Base-by-base conservation (phyloP, 2,797 vertebrate genomes). In the Microctenopoma stevenorrisi region DNA sequence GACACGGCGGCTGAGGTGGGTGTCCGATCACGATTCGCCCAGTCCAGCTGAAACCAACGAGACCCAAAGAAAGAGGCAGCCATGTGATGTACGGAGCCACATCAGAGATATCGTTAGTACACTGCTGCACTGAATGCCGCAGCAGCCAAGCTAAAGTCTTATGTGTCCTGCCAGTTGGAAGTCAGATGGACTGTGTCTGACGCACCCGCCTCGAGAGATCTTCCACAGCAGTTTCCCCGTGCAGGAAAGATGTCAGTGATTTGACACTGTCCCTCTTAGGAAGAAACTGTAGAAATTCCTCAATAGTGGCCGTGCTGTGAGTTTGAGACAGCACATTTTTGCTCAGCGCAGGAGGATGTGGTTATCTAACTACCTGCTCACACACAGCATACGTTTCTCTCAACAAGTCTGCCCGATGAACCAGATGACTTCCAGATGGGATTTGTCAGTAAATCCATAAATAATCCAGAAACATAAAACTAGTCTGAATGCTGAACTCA, bases 371-470 rank as follows among this genome's bases (percentile, higher is more conserved):
- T 85, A 88, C 83, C 62, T 88, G 78, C 67, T 58, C 71, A 50
- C 68, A 66, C 52, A 73, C 47, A 62, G 57, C 68, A 14, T 10
- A 70, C 46, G 15, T 62, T 68, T 79, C 64, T 77, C 47, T 71
- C 59, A 52, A 49, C 62, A 56, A 64, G 61, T 70, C 76, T 46
- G 64, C 37, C 67, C 33, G 51, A 54, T 66, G 53, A 60, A 38
- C 64, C 25, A 15, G 70, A 88, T 56, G 68, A 65, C 64, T 89
- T 89, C 83, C 85, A 92, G 84, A 87, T 92, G 89, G 64, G 53
- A 37, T 48, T 56, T 70, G 78, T 71, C 64, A 61, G 68, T 55
- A 49, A 72, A 85, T 53, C 70, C 77, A 77, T 76, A 72, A 83
- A 75, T 80, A 72, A 76, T 79, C 53, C 47, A 30, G 12, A 62